Evolutionary conservation across 2,888 invertebrate genomes (phyloP), one percentile per base, ranked within the genome.

Genomic region (Drosophila aldrichi): DNA sequence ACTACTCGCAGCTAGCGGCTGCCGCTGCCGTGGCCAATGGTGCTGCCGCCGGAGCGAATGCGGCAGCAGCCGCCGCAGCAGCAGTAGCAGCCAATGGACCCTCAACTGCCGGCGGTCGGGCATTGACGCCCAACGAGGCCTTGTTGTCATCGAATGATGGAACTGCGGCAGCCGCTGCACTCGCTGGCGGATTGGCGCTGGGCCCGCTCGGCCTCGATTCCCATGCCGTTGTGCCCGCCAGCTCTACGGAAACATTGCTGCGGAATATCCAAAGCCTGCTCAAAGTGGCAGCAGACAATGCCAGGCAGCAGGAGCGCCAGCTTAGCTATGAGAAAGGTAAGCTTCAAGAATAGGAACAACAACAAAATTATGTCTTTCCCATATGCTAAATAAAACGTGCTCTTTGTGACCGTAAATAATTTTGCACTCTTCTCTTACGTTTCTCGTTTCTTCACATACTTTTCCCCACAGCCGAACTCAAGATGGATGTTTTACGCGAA

Each of bases 251-350:
- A 94, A 98, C 98, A 70, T 95, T 98, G 81, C 95, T 98, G 82
- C 95, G 98, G 91, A 98, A 98, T 93, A 98, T 99, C 91, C 98
- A 98, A 93, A 98, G 98, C 60, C 95, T 98, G 78, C 95, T 98
- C 76, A 98, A 98, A 94, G 98, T 98, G 73, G 98, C 98, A n/a
- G 98, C 98, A 3, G 98, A 98, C 93, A 98, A 98, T 94, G 98
- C 98, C 62, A 95, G 98, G 88, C 98, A 98, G 92, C 98, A 98
- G 94, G 98, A 99, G 93, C 94, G 98, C 83, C 98, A 98, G 94
- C 97, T 98, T 93, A 97, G 96, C 94, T 97, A 97, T 93, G 98
- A 98, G 94, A 98, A 98, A 97, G 98, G 98, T 98, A 94, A 94
- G 84, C 58, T 32, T 40, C 4, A n/a, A 29, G 20, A 5, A 18